Base-by-base conservation (phyloP, 2,113 vertebrate species). In the Scomber japonicus region DNA sequence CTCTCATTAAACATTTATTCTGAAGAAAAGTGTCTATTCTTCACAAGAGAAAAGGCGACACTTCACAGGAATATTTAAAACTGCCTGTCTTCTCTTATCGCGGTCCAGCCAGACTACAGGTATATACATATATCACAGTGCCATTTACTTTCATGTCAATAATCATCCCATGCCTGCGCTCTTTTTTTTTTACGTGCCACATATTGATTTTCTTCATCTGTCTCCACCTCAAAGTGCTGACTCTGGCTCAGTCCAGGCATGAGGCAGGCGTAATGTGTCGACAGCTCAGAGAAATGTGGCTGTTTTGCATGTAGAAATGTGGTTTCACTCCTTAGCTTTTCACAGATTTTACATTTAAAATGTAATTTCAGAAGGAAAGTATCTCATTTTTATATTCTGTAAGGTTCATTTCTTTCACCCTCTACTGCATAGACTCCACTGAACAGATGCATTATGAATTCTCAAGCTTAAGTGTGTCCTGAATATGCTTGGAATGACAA, bases 1-100 rank as follows among this genome's bases (percentile, higher is more conserved):
- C 55, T 54, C 67, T 64, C 78, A 82, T 85, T 73, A 80, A 85
- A 85, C 75, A 78, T 80, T 84, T 24, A 82, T 61, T 61, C 10
- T 46, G 45, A 11, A 46, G 17, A 67, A 64, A 64, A 61, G 24
- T 57, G 27, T 35, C 19, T 78, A 11, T 74, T 71, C 57, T 78
- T 65, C 48, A n/a, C 10, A 46, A 59, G 30, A 53, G 16, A 15
- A 40, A 2, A 21, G 24, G 12, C 17, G n/a, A 69, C 76, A 30
- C 48, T 44, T 24, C 31, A 48, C 46, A 49, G 17, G 12, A 51
- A 27, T 11, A 15, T n/a, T 14, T 3, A 21, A 40, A 68, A 21
- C 21, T 21, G 21, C 21, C 21, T 21, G 21, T 21, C 21, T 21
- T 21, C 21, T 21, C 30, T 49, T 0, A 0, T 27, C 44, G 45